Conservation (phyloP, 2,797 vertebrate genomes). For the Odontamblyopus rebecca region DNA sequence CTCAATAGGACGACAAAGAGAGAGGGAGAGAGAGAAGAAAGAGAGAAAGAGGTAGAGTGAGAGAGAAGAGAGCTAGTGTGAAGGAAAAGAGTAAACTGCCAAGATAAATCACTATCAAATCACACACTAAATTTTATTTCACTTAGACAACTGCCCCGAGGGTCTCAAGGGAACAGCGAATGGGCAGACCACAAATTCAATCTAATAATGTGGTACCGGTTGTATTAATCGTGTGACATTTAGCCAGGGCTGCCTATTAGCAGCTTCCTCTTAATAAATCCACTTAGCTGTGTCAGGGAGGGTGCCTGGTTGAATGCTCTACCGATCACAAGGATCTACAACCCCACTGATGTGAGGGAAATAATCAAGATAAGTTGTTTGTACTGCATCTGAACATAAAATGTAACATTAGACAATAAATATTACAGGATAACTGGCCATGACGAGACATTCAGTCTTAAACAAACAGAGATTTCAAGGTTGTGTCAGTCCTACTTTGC, state of each 20-base stretch:
- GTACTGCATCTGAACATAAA: neutral
- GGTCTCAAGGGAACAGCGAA: constrained; percentile 41
- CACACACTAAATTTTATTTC: constrained; percentile 57
- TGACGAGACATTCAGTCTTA: no score
- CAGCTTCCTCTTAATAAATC: constrained; percentile 35
- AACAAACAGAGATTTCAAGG: neutral
- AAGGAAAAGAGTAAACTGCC: constrained; percentile 43
- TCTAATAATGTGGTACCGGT: constrained; percentile 51
- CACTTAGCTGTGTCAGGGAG: constrained; percentile 18
- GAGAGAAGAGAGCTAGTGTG: constrained; percentile 3
- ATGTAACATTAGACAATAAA: neutral
- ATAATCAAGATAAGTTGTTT: neutral
- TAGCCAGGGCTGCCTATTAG: constrained; percentile 39
- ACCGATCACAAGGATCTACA: constrained; percentile 14
- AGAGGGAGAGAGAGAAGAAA: neutral
- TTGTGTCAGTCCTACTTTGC: neutral
- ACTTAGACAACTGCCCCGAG: constrained; percentile 52
- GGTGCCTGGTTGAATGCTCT: neutral
- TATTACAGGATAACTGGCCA: neutral
- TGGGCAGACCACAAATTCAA: constrained; percentile 47
- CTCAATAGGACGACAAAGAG: constrained; percentile 29
- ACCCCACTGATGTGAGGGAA: neutral
- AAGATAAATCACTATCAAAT: constrained; percentile 65
- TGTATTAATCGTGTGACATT: constrained; percentile 55
- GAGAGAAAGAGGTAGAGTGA: constrained; percentile 1